A percentile compares a stretch with the other conserved stretches of the same genome.
Evolutionary conservation across 2,888 invertebrate species (phyloP).

Genomic region (Heliconius cydno): DNA sequence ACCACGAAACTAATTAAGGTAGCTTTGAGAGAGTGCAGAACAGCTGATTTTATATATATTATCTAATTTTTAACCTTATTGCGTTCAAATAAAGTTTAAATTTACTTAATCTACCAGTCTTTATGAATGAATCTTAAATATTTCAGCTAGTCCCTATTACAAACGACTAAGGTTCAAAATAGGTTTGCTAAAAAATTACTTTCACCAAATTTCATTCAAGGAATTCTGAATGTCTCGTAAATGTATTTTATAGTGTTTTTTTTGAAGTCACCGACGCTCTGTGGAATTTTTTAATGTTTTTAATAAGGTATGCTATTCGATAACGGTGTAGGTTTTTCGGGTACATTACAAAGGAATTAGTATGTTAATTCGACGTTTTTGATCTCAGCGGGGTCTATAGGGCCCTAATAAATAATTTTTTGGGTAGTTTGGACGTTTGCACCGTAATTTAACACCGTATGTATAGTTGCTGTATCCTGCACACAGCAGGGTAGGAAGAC

Average conservation of each 20-base stretch:
- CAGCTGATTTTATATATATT: conserved; percentile 6
- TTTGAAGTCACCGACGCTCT: conserved; percentile 23
- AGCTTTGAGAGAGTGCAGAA: conserved; percentile 6
- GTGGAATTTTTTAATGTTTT: conserved; percentile 37
- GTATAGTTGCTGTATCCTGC: too few species aligned
- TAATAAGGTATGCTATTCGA: conserved; percentile 40
- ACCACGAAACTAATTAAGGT: conserved; percentile 14
- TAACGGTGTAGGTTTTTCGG: conserved; percentile 23
- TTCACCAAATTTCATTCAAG: conserved; percentile 37
- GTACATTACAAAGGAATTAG: conserved; percentile 6
- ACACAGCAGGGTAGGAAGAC: too few species aligned
- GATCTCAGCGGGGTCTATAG: background rate
- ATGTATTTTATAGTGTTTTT: conserved; percentile 28
- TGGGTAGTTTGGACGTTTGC: background rate
- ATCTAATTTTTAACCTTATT: background rate
- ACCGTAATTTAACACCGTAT: background rate
- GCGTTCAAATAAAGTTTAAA: background rate
- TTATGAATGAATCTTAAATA: conserved; percentile 1
- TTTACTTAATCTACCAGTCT: background rate
- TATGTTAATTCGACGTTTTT: conserved; percentile 1
- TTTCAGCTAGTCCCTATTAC: background rate
- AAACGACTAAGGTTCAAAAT: conserved; percentile 8
- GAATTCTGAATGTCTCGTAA: conserved; percentile 28
- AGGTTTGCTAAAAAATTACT: background rate
- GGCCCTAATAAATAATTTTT: background rate